Evolutionary conservation across 2,888 invertebrate species (phyloP).

Genomic region (Psylliodes chrysocephalus): DNA sequence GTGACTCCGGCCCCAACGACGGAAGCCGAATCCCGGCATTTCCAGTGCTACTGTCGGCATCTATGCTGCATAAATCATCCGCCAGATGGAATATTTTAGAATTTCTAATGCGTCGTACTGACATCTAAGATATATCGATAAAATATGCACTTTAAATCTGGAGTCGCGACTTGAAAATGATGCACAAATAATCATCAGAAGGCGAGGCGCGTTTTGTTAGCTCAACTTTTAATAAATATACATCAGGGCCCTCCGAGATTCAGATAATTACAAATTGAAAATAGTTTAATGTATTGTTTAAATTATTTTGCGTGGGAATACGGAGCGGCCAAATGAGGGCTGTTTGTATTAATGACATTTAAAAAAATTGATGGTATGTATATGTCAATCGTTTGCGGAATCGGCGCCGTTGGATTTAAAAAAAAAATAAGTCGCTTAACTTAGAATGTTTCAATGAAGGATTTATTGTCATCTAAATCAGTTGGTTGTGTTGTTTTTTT

Average conservation of each 20-base stretch:
- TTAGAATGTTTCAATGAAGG: not conserved
- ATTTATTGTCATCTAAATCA: constrained; percentile 23
- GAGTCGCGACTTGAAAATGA: constrained; percentile 53
- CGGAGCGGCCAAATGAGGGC: constrained; percentile 30
- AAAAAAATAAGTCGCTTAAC: constrained; percentile 6
- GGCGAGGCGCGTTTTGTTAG: constrained; percentile 45
- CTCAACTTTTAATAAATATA: constrained; percentile 45
- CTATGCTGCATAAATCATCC: constrained; percentile 61
- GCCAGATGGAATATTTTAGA: constrained; percentile 66
- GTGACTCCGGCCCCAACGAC: constrained; percentile 24
- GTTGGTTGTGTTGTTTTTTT: not conserved
- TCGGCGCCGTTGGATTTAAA: constrained; percentile 21
- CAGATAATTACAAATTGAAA: constrained; percentile 54
- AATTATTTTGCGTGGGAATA: constrained; percentile 51
- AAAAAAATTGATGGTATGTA: constrained; percentile 30
- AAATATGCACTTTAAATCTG: constrained; percentile 63
- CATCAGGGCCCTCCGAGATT: constrained; percentile 39
- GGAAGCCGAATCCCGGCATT: constrained; percentile 42
- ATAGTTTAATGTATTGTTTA: constrained; percentile 49
- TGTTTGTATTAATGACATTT: constrained; percentile 38
- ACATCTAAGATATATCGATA: constrained; percentile 64
- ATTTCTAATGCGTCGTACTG: constrained; percentile 64
- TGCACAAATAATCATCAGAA: constrained; percentile 55
- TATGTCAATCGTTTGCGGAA: constrained; percentile 23
- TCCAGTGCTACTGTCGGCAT: constrained; percentile 44